phyloP scores from a whole-genome alignment of 2,888 invertebrate genomes.

The Caenorhabditis japonica region DNA sequence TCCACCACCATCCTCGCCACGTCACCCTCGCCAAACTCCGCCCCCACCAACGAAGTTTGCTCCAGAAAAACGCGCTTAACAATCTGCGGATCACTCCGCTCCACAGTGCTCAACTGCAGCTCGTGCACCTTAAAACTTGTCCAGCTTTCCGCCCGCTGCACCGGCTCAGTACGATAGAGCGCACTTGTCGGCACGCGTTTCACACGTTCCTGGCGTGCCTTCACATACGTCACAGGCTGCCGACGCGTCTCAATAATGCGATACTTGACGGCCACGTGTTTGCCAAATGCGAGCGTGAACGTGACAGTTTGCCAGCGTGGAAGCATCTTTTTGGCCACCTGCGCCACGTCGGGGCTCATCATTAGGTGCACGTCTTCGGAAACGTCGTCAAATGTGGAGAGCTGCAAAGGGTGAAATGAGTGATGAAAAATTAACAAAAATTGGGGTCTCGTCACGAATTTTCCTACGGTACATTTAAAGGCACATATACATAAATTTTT shows the following conservation, averaged over 20 bases:
- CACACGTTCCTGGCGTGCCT: constrained; percentile 16
- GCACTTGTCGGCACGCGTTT: constrained; percentile 26
- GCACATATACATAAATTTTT: too few relatives aligned
- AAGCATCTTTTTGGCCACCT: constrained; percentile 27
- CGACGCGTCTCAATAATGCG: constrained; percentile 40
- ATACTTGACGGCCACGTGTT: constrained; percentile 50
- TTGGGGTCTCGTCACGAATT: too few relatives aligned
- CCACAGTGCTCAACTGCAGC: constrained; percentile 46
- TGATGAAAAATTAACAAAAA: too few relatives aligned
- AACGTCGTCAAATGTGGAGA: constrained; percentile 24
- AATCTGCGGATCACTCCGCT: constrained; percentile 47
- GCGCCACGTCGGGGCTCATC: constrained; percentile 32
- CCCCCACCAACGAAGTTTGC: constrained; percentile 1
- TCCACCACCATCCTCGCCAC: not conserved
- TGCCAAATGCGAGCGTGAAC: constrained; percentile 49
- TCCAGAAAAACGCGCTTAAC: constrained; percentile 45
- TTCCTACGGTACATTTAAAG: too few relatives aligned
- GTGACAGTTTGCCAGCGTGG: constrained; percentile 53
- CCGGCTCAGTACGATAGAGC: constrained; percentile 37
- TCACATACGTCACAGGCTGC: constrained; percentile 20
- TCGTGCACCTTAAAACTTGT: constrained; percentile 7
- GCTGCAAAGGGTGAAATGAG: constrained; percentile 29
- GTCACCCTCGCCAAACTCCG: not conserved
- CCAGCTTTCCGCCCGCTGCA: constrained; percentile 27
- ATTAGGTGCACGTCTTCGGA: constrained; percentile 28